Evolutionary conservation across 2,113 vertebrate species (phyloP).

Genomic region (Amphilophus citrinellus): DNA sequence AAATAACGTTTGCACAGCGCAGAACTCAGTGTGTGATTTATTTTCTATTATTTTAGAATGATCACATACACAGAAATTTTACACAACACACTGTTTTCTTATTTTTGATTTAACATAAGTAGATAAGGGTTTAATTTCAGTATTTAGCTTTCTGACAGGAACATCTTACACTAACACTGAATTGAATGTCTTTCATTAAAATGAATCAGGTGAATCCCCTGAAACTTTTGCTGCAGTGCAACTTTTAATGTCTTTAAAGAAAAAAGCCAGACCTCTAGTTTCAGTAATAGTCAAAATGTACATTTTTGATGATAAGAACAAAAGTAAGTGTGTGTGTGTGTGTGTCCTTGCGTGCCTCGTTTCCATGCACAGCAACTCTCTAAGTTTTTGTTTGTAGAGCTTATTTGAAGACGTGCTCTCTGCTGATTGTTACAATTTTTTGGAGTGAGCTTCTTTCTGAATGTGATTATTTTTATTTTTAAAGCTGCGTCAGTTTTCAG

Average conservation of each 20-base stretch:
- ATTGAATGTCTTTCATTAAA: not conserved
- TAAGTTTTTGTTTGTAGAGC: not conserved
- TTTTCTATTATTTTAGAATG: not conserved
- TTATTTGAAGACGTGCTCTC: not conserved
- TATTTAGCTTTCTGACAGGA: not conserved
- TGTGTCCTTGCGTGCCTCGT: not conserved
- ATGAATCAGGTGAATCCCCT: not conserved
- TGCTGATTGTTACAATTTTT: not conserved
- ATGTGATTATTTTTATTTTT: slow-evolving; percentile 3
- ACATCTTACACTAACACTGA: not conserved
- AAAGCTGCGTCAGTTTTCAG: not conserved
- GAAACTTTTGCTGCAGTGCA: not conserved
- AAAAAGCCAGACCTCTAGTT: not conserved
- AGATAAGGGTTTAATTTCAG: not conserved
- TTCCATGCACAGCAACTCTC: not conserved
- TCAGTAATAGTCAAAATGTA: not conserved
- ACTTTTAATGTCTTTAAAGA: not conserved
- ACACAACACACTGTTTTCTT: not conserved
- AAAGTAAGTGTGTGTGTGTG: not conserved
- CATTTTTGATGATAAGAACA: slow-evolving; percentile 6
- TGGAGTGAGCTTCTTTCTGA: not conserved
- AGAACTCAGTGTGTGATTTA: too few relatives aligned
- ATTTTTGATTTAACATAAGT: not conserved
- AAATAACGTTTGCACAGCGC: too few relatives aligned
- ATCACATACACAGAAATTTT: not conserved